These are phyloP conservation scores for Eptesicus fuscus DNA, from an alignment of 2,113 vertebrate genomes.

Conservation along the genomic window DNA sequence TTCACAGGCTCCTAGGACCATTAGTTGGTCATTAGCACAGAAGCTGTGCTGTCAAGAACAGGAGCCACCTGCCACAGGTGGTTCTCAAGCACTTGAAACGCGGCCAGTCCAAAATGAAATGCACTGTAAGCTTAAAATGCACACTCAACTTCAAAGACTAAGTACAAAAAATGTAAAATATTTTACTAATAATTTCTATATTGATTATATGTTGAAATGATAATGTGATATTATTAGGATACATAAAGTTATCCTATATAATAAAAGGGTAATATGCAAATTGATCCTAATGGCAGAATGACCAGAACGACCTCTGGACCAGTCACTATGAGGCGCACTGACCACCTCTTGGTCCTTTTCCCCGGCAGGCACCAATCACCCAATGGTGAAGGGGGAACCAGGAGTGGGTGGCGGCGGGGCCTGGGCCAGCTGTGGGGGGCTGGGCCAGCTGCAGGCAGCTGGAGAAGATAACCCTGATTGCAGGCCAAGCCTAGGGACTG, in stretches of 20 bases:
- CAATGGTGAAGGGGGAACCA: too few relatives aligned
- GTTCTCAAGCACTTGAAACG: background rate
- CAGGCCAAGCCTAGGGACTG: too few relatives aligned
- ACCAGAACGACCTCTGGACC: too few relatives aligned
- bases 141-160: background rate
- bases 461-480: too few relatives aligned
- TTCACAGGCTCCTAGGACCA: slow-evolving; percentile 11
- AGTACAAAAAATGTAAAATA: background rate
- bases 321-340: too few relatives aligned
- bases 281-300: too few relatives aligned
- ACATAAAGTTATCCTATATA: background rate
- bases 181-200: background rate
- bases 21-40: background rate
- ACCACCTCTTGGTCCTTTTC: too few relatives aligned
- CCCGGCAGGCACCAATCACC: too few relatives aligned
- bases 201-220: background rate
- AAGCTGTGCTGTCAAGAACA: background rate
- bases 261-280: too few relatives aligned
- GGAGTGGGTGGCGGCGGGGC: too few relatives aligned
- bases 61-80: background rate
- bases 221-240: background rate
- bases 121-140: background rate
- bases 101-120: background rate
- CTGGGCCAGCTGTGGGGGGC: too few relatives aligned
- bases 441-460: too few relatives aligned